Conservation (phyloP, 2,113 vertebrate species). For the Calidris pygmaea region DNA sequence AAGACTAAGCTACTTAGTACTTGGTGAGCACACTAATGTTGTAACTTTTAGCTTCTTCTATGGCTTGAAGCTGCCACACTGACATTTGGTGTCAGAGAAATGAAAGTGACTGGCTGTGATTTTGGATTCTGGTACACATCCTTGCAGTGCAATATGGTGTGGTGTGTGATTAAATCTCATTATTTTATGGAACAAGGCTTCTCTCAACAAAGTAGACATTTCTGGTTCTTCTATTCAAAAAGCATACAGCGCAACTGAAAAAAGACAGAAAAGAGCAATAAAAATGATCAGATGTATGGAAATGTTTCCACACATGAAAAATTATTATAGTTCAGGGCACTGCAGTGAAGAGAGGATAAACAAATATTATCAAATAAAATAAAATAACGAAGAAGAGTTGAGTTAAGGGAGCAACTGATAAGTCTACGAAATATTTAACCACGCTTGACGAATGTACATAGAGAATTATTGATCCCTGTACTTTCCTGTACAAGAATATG, state of each 20-base stretch:
- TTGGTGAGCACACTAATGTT: neutral
- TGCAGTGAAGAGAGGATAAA: neutral
- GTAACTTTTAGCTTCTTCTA: neutral
- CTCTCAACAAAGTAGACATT: neutral
- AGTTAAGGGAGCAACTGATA: neutral
- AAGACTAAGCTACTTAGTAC: neutral
- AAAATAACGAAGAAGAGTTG: neutral
- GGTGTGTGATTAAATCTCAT: conserved; percentile 72
- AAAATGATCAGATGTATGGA: neutral
- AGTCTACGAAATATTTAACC: neutral
- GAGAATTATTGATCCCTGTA: neutral
- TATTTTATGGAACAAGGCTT: conserved; percentile 70
- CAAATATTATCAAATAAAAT: neutral
- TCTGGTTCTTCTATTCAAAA: neutral
- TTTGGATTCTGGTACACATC: conserved; percentile 67
- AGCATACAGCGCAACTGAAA: neutral
- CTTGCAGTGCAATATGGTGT: conserved; percentile 63
- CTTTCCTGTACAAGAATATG: neutral
- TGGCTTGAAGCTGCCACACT: neutral
- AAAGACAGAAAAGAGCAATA: neutral
- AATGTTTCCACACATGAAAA: neutral
- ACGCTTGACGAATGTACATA: neutral
- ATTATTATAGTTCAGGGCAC: neutral
- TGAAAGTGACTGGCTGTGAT: conserved; percentile 55
- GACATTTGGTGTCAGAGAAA: neutral